Percentiles rank a stretch among this genome's conserved stretches.
Conservation (phyloP, 2,888 invertebrate genomes). For the Epinotia ramella region DNA sequence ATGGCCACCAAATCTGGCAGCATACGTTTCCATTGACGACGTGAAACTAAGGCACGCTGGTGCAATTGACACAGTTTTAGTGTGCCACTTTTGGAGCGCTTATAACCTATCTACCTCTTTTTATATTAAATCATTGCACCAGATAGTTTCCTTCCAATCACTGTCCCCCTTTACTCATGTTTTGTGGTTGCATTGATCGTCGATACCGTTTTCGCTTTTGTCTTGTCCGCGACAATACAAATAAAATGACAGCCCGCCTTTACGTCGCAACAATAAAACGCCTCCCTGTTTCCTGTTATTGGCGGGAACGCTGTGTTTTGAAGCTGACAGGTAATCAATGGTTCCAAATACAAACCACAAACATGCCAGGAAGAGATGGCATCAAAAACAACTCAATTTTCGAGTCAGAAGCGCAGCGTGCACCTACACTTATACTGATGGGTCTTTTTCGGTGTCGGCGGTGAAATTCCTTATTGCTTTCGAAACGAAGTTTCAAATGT, state of each 20-base stretch:
- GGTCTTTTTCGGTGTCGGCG: neutral
- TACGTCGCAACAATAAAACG: constrained; percentile 57
- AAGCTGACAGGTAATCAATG: constrained; percentile 67
- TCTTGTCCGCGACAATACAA: constrained; percentile 43
- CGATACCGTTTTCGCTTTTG: constrained; percentile 28
- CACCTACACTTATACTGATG: neutral
- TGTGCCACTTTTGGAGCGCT: no score
- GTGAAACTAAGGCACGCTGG: no score
- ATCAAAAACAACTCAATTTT: constrained; percentile 55
- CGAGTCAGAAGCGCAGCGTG: neutral
- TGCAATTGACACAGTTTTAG: no score
- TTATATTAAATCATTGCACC: no score
- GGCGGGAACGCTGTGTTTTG: constrained; percentile 57
- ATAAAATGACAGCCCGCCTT: constrained; percentile 54
- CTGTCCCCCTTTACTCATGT: neutral
- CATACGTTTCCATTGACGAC: no score
- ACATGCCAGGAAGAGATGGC: constrained; percentile 51
- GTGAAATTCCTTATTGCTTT: neutral
- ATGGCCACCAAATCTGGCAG: no score
- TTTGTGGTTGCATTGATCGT: constrained; percentile 15
- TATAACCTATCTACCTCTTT: no score
- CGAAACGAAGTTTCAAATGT: neutral
- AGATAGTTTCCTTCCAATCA: neutral
- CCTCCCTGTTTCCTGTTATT: constrained; percentile 57
- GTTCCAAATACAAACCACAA: constrained; percentile 50